Evolutionary conservation across 2,797 vertebrate species (phyloP), one percentile per base, ranked within the genome.

Genomic region (Iguana delicatissima): DNA sequence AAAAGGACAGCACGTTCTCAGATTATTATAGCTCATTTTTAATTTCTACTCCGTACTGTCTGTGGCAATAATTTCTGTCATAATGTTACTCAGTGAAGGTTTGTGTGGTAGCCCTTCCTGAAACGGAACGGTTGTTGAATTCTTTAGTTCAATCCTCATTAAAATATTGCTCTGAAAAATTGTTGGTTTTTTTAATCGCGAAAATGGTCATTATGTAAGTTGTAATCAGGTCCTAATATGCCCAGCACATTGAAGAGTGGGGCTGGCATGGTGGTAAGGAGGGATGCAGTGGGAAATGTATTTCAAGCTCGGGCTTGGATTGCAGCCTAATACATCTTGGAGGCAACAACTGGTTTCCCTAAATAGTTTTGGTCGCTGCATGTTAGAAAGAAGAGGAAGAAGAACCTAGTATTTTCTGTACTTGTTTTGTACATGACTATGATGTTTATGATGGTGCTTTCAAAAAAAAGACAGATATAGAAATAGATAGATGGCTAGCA

Each of bases 291-390:
- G 80, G 76, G 87, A 92, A 92, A 91, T 10, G 32, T 62, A 87
- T 94, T 88, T 91, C 52, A 87, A 84, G 72, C 80, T 85, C 88
- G 77, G 50, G 32, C 91, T 90, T 95, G 93, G 90, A 92, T 74
- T 50, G 1, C 22, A 85, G 85, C 92, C 79, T 92, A 89, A 91
- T 85, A 85, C 59, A 42, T 92, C 89, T 92, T 89, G 90, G 86
- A 88, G 85, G 59, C 73, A 86, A 42, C 79, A 89, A 93, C 88
- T 92, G 91, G 83, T 94, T 92, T 90, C 84, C 83, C 86, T 55
- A 80, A 88, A 82, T 73, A 93, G 88, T 81, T 89, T 46, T 85
- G 55, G 80, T 59, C 7, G 29, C 79, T 87, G n/a, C 57, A 88
- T 74, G 80, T 92, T 52, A 77, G 42, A 24, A 73, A 87, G 42